A percentile compares a stretch with the other conserved stretches of the same genome.
Evolutionary conservation across 2,797 vertebrate species (phyloP).

Genomic region (Orientallactaga sibirica): DNA sequence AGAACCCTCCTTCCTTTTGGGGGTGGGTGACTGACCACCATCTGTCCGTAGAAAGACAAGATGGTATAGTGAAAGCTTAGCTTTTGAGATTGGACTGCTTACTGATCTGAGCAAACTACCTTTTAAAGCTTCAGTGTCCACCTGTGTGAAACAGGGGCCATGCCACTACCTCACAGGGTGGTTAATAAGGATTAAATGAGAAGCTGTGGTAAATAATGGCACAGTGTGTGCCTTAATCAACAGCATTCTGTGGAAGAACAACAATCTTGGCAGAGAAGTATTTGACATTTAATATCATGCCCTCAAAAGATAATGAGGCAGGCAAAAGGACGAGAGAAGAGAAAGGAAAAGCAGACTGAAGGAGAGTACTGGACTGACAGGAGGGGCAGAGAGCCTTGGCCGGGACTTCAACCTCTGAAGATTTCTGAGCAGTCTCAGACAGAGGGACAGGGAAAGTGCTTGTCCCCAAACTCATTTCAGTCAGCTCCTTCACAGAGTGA

Average conservation of each 20-base stretch:
- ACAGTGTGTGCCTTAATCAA: background rate
- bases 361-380: background rate
- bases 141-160: background rate
- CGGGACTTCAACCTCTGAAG: background rate
- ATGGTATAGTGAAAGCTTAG: background rate
- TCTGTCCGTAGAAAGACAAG: background rate
- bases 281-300: background rate
- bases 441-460: background rate
- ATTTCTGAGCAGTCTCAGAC: background rate
- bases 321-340: background rate
- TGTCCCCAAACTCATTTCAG: background rate
- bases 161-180: background rate
- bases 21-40: background rate
- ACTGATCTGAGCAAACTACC: background rate
- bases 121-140: slow-evolving; percentile 2
- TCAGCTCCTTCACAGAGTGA: background rate
- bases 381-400: background rate
- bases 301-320: background rate
- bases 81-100: slow-evolving; percentile 3
- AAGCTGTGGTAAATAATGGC: background rate
- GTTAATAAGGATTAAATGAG: background rate
- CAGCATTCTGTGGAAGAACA: background rate
- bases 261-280: background rate
- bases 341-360: background rate
- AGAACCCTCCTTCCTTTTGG: background rate